Evolutionary conservation across 2,113 vertebrate genomes (phyloP).

Genomic region (human (Homo sapiens)): GRCh38 chr18:3736001-3736500

Average conservation of each 20-base stretch:
- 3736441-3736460: not conserved
- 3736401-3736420: constrained; percentile 22
- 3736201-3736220: not conserved
- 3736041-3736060: not conserved
- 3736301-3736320: not conserved
- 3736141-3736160: not conserved
- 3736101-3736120: not conserved
- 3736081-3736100: not conserved
- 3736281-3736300: not conserved
- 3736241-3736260: not conserved
- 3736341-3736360: not conserved
- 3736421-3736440: not conserved
- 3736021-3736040: not conserved
- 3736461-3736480: not conserved
- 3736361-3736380: not conserved
- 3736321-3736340: not conserved
- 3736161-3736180: not conserved
- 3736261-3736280: not conserved
- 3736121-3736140: not conserved
- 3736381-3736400: constrained; percentile 26
- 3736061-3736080: not conserved
- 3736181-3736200: constrained; percentile 43
- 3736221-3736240: not conserved
- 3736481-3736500: constrained; percentile 7
- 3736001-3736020: not conserved